Base-by-base conservation (phyloP, 2,113 vertebrate species). In the Perca schrenkii region DNA sequence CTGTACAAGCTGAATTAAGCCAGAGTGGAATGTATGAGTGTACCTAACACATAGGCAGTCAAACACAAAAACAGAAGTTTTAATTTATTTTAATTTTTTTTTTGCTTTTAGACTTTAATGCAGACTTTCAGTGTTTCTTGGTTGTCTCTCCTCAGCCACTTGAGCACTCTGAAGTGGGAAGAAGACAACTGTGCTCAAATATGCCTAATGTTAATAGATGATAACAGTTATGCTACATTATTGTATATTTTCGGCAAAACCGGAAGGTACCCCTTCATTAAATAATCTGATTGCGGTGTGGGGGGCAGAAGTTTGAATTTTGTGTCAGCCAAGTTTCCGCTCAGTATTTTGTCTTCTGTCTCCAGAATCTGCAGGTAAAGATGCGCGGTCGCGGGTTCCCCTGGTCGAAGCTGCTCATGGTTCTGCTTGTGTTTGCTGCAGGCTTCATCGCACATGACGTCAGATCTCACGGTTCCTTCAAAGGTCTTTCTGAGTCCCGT, bases 371-470 rank as follows among this genome's bases (percentile, higher is more conserved):
- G 70, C 94, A 98, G 94, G 79, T 84, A 36, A 97, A 94, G 94
- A 96, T 97, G 91, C 95, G 64, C 4, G 95, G 97, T 7, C 86
- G 28, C 0, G 94, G 94, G 1, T 95, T 97, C 77, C 97, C 97
- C 6, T 98, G 97, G 98, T 79, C 85, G 0, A 95, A 94, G 21
- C 91, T 98, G 68, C 84, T 98, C 47, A 84, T 99, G 5, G 65
- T 97, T 46, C 19, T 95, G 73, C 82, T 98, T 1, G 78, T 98
- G 60, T 96, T 97, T 0, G 31, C 57, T 0, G 43, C 94, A 0
- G 97, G 96, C 0, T 96, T 99, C 87, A 72, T 99, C 0, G 91
- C 95, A 74, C 97, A 98, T 0, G 98, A 99, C 8, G 0, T 98
- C 83, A 88, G 90, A 71, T 95, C 94, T 0, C 95, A 97, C 0